Evolutionary conservation across 2,797 vertebrate genomes (phyloP).

Genomic region (Vireo griseus): DNA sequence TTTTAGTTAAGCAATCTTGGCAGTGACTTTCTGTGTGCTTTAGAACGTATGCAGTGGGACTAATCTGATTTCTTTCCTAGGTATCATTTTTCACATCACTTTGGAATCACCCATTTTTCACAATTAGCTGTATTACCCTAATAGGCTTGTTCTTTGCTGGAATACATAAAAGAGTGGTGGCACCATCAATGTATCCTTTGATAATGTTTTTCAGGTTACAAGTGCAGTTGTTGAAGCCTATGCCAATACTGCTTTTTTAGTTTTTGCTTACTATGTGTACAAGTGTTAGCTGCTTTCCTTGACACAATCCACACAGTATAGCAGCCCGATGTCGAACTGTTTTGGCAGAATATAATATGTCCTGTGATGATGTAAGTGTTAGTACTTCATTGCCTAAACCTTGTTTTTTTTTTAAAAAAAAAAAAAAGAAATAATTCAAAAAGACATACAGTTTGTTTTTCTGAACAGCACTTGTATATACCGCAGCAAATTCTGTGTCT

Average conservation of each 20-base stretch:
- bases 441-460: background rate
- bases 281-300: constrained; percentile 58
- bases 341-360: constrained; percentile 99
- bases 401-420: background rate
- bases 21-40: background rate
- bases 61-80: constrained; percentile 70
- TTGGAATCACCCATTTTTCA: constrained; percentile 99
- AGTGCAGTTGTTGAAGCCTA: background rate
- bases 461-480: background rate
- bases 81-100: constrained; percentile 97
- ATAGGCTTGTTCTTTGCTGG: constrained; percentile 99
- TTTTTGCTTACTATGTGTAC: background rate
- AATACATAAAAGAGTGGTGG: constrained; percentile 98
- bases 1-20: background rate
- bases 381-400: background rate
- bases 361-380: constrained; percentile 95
- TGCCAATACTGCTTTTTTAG: background rate
- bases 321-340: constrained; percentile 96
- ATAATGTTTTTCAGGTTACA: background rate
- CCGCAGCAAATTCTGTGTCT: background rate
- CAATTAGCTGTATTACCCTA: constrained; percentile 95
- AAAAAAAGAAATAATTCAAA: background rate
- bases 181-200: constrained; percentile 99
- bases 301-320: constrained; percentile 75
- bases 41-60: background rate